A percentile compares a stretch with the other conserved stretches of the same genome.
Conservation (phyloP, 2,797 vertebrate species). For the Aulostomus chinensis region DNA sequence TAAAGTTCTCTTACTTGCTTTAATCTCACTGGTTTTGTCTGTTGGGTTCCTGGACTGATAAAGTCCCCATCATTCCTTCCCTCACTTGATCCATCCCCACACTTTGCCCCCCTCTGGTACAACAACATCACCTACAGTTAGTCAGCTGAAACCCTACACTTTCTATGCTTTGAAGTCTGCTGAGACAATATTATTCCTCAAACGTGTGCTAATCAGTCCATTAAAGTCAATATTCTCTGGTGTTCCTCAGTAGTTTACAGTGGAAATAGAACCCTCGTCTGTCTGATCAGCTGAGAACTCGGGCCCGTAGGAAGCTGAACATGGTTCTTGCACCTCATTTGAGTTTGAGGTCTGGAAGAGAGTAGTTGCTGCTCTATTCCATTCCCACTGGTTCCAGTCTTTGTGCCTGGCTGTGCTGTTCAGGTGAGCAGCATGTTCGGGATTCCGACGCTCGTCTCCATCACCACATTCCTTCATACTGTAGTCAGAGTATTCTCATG, state of each 20-base stretch:
- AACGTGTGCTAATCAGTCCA: slow-evolving; percentile 54
- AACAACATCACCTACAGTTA: slow-evolving; percentile 39
- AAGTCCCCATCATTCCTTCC: too few relatives aligned
- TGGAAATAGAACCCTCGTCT: slow-evolving; percentile 20
- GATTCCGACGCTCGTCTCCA: slow-evolving; percentile 22
- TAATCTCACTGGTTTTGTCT: too few relatives aligned
- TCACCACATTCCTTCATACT: slow-evolving; percentile 26
- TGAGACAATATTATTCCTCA: slow-evolving; percentile 64
- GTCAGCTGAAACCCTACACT: slow-evolving; percentile 31
- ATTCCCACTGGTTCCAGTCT: too few relatives aligned
- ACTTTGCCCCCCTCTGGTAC: slow-evolving; percentile 11
- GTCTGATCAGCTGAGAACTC: neutral
- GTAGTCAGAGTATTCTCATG: slow-evolving; percentile 28
- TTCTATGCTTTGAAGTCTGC: slow-evolving; percentile 49
- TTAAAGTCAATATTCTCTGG: slow-evolving; percentile 51
- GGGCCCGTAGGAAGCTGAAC: slow-evolving; percentile 12
- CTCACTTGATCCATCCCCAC: slow-evolving; percentile 3
- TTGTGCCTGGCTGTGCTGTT: slow-evolving; percentile 1
- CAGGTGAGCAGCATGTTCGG: slow-evolving; percentile 33
- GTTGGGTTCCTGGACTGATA: too few relatives aligned
- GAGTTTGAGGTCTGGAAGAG: too few relatives aligned
- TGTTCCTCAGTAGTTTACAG: slow-evolving; percentile 23
- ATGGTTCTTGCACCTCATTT: too few relatives aligned
- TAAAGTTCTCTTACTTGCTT: too few relatives aligned
- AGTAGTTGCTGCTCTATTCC: too few relatives aligned